phyloP scores from a whole-genome alignment of 2,797 vertebrate species.

The Discoglossus pictus region DNA sequence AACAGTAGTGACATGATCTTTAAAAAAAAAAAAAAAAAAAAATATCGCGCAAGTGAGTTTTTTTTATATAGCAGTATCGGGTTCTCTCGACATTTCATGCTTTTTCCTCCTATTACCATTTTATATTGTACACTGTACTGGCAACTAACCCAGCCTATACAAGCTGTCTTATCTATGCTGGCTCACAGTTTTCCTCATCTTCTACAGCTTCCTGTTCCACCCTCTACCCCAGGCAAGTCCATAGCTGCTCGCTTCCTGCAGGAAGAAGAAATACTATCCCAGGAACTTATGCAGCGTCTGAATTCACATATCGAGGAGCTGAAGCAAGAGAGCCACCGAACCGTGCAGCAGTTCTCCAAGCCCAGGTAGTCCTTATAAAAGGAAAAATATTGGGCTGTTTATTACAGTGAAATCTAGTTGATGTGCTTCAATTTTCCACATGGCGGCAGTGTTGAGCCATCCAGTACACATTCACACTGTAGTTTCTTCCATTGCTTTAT shows the following conservation, averaged over 20 bases:
- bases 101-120: not conserved
- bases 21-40: too few relatives aligned
- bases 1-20: too few relatives aligned
- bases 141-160: too few relatives aligned
- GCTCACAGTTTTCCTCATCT: conserved; percentile 29
- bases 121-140: too few relatives aligned
- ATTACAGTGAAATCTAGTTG: not conserved
- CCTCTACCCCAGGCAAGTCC: conserved; percentile 62
- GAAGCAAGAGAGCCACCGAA: conserved; percentile 76
- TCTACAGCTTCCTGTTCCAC: conserved; percentile 64
- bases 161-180: too few relatives aligned
- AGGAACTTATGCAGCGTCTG: conserved; percentile 78
- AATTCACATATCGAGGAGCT: conserved; percentile 85
- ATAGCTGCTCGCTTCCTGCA: conserved; percentile 81
- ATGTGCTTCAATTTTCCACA: not conserved
- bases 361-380: conserved; percentile 49
- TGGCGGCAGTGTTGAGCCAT: conserved; percentile 7
- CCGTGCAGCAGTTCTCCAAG: conserved; percentile 72
- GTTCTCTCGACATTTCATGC: too few relatives aligned
- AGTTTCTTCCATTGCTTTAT: too few relatives aligned
- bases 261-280: conserved; percentile 78
- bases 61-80: too few relatives aligned
- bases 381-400: not conserved
- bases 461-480: not conserved
- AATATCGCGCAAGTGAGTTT: too few relatives aligned